These are phyloP conservation scores for Vombatus ursinus DNA, from an alignment of 2,113 vertebrate genomes.

Conservation along the genomic window DNA sequence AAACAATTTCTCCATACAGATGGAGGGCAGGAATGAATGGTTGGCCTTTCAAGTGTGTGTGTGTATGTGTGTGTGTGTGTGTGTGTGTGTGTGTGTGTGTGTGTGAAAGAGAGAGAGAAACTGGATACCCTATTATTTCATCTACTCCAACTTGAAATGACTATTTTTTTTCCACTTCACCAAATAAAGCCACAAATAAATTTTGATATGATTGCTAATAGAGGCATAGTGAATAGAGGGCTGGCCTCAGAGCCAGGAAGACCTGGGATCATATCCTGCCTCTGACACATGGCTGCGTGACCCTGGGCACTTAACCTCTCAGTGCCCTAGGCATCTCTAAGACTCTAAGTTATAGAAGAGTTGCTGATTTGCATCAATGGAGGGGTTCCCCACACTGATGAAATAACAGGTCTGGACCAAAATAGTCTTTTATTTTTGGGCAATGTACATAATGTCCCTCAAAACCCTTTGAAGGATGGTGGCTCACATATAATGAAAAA, in stretches of 20 bases:
- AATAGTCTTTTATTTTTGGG: neutral
- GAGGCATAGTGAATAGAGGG: neutral
- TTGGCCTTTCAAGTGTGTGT: neutral
- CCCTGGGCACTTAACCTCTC: neutral
- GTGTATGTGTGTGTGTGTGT: neutral
- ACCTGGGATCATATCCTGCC: neutral
- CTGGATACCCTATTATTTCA: neutral
- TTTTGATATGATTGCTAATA: constrained; percentile 20
- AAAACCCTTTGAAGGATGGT: constrained; percentile 20
- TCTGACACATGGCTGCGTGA: neutral
- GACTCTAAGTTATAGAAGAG: neutral
- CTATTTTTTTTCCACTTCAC: neutral
- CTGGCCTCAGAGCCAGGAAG: neutral
- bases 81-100: neutral
- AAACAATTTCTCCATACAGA: neutral
- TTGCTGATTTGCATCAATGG: neutral
- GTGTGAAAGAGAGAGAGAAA: neutral
- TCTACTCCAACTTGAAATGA: constrained; percentile 11
- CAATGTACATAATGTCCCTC: neutral
- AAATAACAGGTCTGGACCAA: neutral
- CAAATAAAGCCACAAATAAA: neutral
- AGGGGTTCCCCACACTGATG: neutral
- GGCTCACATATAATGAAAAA: constrained; percentile 11
- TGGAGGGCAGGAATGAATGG: constrained; percentile 10
- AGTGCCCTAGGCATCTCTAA: neutral